Evolutionary conservation across 2,113 vertebrate species (phyloP).

Genomic region (Xiphophorus hellerii): DNA sequence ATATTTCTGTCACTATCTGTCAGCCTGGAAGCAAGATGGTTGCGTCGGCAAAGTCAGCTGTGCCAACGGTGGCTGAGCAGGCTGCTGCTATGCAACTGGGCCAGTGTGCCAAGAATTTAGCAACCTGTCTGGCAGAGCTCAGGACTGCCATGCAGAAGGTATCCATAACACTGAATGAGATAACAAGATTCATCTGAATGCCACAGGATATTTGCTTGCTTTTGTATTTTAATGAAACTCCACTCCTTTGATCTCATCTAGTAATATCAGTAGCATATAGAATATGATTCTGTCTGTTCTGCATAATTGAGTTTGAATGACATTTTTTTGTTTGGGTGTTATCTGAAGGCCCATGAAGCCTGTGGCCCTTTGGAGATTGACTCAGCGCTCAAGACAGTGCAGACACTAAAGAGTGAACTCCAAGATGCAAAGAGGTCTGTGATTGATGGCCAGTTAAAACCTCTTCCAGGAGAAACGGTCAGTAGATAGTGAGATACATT

Average conservation of each 20-base stretch:
- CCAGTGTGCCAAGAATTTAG: slow-evolving; percentile 97
- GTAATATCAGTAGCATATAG: slow-evolving; percentile 3
- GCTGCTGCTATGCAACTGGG: slow-evolving; percentile 97
- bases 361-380: slow-evolving; percentile 98
- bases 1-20: slow-evolving; percentile 22
- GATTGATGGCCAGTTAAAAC: slow-evolving; percentile 89
- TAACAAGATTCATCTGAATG: slow-evolving; percentile 18
- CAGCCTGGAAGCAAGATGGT: slow-evolving; percentile 99
- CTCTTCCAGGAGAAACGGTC: slow-evolving; percentile 97
- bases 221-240: neutral
- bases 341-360: slow-evolving; percentile 91
- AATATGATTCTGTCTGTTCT: slow-evolving; percentile 1
- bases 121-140: slow-evolving; percentile 94
- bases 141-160: slow-evolving; percentile 96
- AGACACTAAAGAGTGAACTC: slow-evolving; percentile 92
- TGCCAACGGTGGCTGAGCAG: slow-evolving; percentile 95
- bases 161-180: slow-evolving; percentile 13
- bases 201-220: slow-evolving; percentile 8
- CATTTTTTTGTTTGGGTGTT: slow-evolving; percentile 4
- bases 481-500: slow-evolving; percentile 30
- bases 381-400: slow-evolving; percentile 92
- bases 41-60: slow-evolving; percentile 92
- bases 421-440: slow-evolving; percentile 97
- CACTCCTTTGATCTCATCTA: slow-evolving; percentile 13
- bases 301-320: slow-evolving; percentile 1